Evolutionary conservation across 2,113 vertebrate genomes (phyloP).

Genomic region (Microcebus tavaratra): DNA sequence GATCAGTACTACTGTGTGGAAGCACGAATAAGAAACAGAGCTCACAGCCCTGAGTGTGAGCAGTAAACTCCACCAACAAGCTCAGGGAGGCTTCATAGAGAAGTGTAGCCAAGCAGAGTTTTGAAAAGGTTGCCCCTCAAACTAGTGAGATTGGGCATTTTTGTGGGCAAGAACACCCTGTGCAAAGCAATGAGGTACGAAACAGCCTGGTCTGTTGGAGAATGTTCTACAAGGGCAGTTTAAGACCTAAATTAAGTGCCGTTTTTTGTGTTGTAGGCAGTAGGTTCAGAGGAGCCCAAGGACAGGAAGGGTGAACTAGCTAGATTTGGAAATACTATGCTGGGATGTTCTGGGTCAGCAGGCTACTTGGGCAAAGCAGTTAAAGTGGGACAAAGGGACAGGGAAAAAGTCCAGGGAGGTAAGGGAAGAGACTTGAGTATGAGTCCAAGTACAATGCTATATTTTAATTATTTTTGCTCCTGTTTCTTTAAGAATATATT

Average conservation of each 20-base stretch:
- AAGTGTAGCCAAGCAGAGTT: background rate
- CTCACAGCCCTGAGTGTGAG: background rate
- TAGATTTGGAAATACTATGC: background rate
- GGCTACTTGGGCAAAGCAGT: background rate
- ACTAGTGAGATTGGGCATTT: background rate
- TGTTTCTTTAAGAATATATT: conserved; percentile 11
- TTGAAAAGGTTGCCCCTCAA: background rate
- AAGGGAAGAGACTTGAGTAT: background rate
- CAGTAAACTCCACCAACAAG: background rate
- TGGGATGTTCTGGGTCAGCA: background rate
- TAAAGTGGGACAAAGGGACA: background rate
- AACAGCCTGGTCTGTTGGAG: background rate
- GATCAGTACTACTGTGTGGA: background rate
- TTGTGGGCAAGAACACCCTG: background rate
- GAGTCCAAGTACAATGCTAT: background rate
- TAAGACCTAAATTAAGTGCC: background rate
- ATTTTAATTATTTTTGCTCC: background rate
- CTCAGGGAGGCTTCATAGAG: background rate
- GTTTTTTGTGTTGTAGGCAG: background rate
- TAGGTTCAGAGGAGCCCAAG: background rate
- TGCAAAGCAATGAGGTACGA: background rate
- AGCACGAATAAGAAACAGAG: background rate
- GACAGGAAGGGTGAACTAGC: background rate
- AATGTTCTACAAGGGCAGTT: background rate
- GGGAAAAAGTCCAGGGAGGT: background rate